Base-by-base conservation (phyloP, 2,797 vertebrate species). In the Sebastes wilsoni region DNA sequence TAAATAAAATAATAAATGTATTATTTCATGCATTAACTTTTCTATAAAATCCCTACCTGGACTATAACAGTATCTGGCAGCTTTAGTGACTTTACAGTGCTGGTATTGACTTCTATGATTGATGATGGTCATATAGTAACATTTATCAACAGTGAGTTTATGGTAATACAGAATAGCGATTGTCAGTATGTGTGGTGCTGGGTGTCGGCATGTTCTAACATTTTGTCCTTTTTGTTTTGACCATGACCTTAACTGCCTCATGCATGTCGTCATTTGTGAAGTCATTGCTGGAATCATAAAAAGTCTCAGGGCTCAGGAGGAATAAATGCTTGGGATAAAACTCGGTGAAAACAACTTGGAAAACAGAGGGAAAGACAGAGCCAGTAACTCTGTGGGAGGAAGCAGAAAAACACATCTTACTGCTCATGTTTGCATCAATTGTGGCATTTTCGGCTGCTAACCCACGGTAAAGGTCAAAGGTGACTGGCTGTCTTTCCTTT, bases 391-490 rank as follows among this genome's bases (percentile, higher is more conserved):
- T 34, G 66, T 30, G 54, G 30, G 66, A 78, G 25, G 9, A 13
- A 59, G 34, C 13, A 49, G 11, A 65, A 46, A 69, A 58, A 69
- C 7, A 12, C 42, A 56, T 61, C 60, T 32, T 4, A 6, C 18
- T 38, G 28, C 55, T 80, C 23, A 2, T 30, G 42, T 66, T 30
- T 70, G 55, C 58, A 46, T 76, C 42, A 71, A 14, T 72, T 62
- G 38, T 30, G 59, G 58, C 66, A 62, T 79, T 84, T 82, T 58
- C 2, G 2, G 8, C 30, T 42, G 67, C 65, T 28, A 18, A 32
- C 60, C 42, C 4, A 10, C 27, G 1, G 27, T 56, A 54, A 87
- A 82, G 79, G 88, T 87, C 52, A 4, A 38, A 87, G 81, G 73
- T 80, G 28, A 54, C 27, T 6, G n/a, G 38, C 55, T 64, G 76